Evolutionary conservation across 2,113 vertebrate genomes (phyloP), one percentile per base, ranked within the genome.

Genomic region (Apodemus speciosus): DNA sequence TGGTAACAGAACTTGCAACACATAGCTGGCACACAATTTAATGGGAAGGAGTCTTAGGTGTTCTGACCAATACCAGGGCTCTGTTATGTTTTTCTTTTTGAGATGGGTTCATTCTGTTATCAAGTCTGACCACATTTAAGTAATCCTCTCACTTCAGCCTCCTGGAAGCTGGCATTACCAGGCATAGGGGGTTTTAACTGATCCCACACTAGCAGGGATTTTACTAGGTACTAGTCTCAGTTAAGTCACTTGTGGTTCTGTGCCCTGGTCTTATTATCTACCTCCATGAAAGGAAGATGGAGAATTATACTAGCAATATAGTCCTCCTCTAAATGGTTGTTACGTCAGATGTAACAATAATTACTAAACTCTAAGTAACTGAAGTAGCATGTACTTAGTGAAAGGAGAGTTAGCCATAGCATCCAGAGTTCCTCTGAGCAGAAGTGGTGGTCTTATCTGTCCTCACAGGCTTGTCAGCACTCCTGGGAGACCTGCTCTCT

Each of bases 261-360:
- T n/a, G 2, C 3, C 46, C 35, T 60, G 20, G 16, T 38, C 49
- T 53, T 30, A 46, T 35, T 38, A 49, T 40, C 16, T 23, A 87
- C 35, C 69, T 92, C 21, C 32, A 1, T 32, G 32, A 89, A 84
- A 91, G 20, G 58, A 79, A 25, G 56, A 51, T 11, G 0, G n/a
- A 77, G 51, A 77, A 58, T 15, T 2, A 49, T 46, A 15, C 27
- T 16, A 2, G 58, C 7, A 46, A 56, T 49, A 58, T 4, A 62
- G 32, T 23, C 56, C 5, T 85, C 14, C 14, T 77, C 89, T 92
- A 38, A 53, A 92, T 2, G 69, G 2, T 43, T 27, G 6, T 53
- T 68, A 32, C 66, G 58, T 71, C n/a, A 69, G 27, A 83, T 68
- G 43, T 90, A 38, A 93, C 83, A 80, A 84, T 84, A 58, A 92